Evolutionary conservation across 2,888 invertebrate species (phyloP).

Genomic region (Sericinus montela): DNA sequence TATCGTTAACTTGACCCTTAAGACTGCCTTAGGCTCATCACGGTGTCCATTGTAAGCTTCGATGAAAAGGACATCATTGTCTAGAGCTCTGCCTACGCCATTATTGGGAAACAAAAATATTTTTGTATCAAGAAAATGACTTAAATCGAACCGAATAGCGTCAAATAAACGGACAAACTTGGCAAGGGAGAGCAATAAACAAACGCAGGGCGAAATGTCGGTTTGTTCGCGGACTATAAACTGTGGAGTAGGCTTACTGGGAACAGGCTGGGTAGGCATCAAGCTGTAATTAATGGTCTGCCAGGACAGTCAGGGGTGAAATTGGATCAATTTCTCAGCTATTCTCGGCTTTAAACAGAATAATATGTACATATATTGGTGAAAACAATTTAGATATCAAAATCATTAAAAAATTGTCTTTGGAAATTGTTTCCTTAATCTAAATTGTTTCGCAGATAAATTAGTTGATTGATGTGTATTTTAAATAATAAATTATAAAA

Average conservation of each 20-base stretch:
- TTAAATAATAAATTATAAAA: too few relatives aligned
- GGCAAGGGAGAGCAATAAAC: conserved; percentile 59
- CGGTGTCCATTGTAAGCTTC: too few relatives aligned
- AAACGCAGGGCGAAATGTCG: conserved; percentile 62
- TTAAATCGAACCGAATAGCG: conserved; percentile 6
- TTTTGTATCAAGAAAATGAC: neutral
- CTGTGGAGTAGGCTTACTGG: conserved; percentile 49
- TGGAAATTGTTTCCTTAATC: neutral
- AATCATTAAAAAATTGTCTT: conserved; percentile 3
- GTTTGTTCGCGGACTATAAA: conserved; percentile 75
- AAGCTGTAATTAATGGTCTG: conserved; percentile 70
- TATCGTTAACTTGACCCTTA: too few relatives aligned
- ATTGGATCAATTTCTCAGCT: conserved; percentile 71
- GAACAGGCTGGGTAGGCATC: conserved; percentile 47
- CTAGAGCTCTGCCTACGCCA: too few relatives aligned
- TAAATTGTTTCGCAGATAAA: too few relatives aligned
- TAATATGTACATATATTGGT: conserved; percentile 37
- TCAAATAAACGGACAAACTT: conserved; percentile 26
- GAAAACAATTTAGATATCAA: too few relatives aligned
- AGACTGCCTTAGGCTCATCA: too few relatives aligned
- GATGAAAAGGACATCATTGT: too few relatives aligned
- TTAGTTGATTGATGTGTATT: neutral
- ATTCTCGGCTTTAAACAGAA: conserved; percentile 54
- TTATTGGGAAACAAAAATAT: too few relatives aligned
- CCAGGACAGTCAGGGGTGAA: conserved; percentile 59